Conservation (phyloP, 2,888 invertebrate genomes). For the Scelioninae gen. 2 region DNA sequence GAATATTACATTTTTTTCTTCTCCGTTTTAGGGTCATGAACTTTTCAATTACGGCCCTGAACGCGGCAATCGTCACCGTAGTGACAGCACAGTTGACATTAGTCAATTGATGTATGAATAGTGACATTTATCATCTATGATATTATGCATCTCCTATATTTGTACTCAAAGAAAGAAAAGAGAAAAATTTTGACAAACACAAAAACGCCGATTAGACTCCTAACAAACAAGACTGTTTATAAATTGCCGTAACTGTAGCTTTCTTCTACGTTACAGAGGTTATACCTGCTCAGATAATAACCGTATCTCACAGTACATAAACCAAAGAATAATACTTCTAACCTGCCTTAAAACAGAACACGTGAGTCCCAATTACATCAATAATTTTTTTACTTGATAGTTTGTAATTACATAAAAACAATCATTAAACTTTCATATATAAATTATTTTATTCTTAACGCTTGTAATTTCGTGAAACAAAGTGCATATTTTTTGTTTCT, state of each 20-base stretch:
- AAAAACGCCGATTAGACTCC: neutral
- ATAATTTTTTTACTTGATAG: conserved; percentile 8
- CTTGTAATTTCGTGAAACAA: conserved; percentile 1
- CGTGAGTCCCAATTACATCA: conserved; percentile 29
- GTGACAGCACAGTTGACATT: conserved; percentile 49
- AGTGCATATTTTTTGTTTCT: neutral
- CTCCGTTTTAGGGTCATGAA: neutral
- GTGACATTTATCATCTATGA: conserved; percentile 44
- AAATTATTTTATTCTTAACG: no score
- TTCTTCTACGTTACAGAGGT: conserved; percentile 19
- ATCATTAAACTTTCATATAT: neutral
- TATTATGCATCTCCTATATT: conserved; percentile 50
- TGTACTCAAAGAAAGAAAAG: conserved; percentile 51
- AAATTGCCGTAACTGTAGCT: no score
- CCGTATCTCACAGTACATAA: conserved; percentile 21
- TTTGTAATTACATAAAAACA: neutral
- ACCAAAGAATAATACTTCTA: conserved; percentile 30
- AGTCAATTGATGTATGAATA: conserved; percentile 51
- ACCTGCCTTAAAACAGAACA: conserved; percentile 21
- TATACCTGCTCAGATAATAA: conserved; percentile 35
- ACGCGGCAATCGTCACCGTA: conserved; percentile 27
- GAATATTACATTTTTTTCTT: no score
- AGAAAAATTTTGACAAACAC: conserved; percentile 42
- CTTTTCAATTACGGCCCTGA: conserved; percentile 9
- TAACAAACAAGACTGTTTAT: no score